These are phyloP conservation scores for Amphimallon solstitiale DNA, from an alignment of 2,888 invertebrate species.

Conservation along the genomic window DNA sequence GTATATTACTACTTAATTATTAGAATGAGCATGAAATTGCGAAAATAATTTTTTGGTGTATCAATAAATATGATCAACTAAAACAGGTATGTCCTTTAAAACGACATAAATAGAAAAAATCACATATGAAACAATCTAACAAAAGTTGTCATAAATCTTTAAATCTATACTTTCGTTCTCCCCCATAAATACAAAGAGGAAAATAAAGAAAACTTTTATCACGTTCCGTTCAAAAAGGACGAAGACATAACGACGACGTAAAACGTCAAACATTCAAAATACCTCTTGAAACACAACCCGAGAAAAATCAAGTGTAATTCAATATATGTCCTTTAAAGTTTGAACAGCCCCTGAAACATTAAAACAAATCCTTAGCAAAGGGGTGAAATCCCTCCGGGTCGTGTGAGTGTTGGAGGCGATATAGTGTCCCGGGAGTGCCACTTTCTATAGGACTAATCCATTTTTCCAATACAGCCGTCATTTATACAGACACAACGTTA, in stretches of 20 bases:
- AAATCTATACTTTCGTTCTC: too few species aligned
- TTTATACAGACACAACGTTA: constrained; percentile 54
- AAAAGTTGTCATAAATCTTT: too few species aligned
- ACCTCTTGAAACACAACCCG: neutral
- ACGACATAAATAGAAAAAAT: too few species aligned
- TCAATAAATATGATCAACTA: too few species aligned
- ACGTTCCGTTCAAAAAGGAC: too few species aligned
- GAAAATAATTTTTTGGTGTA: too few species aligned
- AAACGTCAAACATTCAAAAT: constrained; percentile 13
- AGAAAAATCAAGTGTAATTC: constrained; percentile 37
- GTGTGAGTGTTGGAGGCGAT: constrained; percentile 60
- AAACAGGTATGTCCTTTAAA: too few species aligned
- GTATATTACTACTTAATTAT: too few species aligned
- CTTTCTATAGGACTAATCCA: constrained; percentile 59
- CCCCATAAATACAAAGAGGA: too few species aligned
- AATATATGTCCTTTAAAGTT: constrained; percentile 40
- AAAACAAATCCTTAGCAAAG: constrained; percentile 52
- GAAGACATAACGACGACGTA: neutral
- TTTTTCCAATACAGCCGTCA: constrained; percentile 63
- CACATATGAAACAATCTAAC: too few species aligned
- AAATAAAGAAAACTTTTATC: too few species aligned
- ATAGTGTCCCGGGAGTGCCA: constrained; percentile 58
- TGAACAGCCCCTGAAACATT: constrained; percentile 46
- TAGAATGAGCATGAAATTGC: too few species aligned
- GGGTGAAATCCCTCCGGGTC: constrained; percentile 53